Base-by-base conservation (phyloP, 1,140 invertebrate genomes). In the Ephestia elutella region DNA sequence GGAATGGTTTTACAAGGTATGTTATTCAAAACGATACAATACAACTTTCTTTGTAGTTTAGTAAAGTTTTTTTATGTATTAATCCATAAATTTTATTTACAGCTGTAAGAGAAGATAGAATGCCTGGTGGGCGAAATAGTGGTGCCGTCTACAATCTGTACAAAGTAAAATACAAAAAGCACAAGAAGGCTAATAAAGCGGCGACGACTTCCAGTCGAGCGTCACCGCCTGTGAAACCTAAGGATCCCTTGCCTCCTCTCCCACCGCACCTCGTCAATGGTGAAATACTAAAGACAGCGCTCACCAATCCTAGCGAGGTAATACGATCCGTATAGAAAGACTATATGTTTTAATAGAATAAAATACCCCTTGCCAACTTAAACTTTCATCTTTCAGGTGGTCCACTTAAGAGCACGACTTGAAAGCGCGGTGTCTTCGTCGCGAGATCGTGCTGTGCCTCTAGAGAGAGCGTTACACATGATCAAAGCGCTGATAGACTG, bases 151-250 rank as follows among this genome's bases (percentile, higher is more conserved):
- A 99, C 87, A 99, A 99, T 89, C 91, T 99, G 59, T 99, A 99
- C 90, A 99, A 99, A 94, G 96, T 99, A 8, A 99, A 99, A 90
- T 99, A 99, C 89, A 98, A 98, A 90, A 99, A 99, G 88, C 96
- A 98, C 87, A 97, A 97, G 91, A 97, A 98, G 80, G 91, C 78
- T 59, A 90, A 68, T 66, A 90, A 87, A 71, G 82, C 70, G 68
- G 89, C 82, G 70, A 89, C 73, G 62, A 82, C 69, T 89, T 89
- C 89, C 69, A 87, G 87, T 72, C 70, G 86, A 58, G 78, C 82
- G 35, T 87, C 82, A 20, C 84, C 82, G 78, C 80, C 86, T 70
- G 71, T 88, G 78, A 88, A 89, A 70, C 70, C 89, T 78, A 86
- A 89, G 74, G 74, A 88, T 70, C 69, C 90, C 60, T 88, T 91